Evolutionary conservation across 2,113 vertebrate genomes (phyloP).

Genomic region (Syrrhaptes paradoxus): DNA sequence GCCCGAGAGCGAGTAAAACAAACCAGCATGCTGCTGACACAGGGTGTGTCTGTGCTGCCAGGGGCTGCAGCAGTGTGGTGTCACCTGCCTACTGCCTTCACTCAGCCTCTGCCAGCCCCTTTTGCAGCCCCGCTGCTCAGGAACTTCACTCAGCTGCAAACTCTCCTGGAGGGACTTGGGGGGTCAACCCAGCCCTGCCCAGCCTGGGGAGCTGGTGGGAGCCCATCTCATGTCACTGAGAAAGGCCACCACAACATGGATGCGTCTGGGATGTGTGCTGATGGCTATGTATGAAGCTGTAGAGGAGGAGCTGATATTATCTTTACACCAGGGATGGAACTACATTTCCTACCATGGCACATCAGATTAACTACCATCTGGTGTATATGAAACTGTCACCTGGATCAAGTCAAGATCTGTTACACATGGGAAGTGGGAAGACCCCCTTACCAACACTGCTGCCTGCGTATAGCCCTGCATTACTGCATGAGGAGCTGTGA

Average conservation of each 20-base stretch:
- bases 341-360: background rate
- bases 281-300: background rate
- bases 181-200: background rate
- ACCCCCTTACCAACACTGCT: background rate
- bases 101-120: background rate
- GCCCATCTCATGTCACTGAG: background rate
- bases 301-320: background rate
- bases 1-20: background rate
- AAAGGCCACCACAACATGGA: too few species aligned
- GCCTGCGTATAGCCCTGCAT: background rate
- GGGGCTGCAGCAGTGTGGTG: background rate
- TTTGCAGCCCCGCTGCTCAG: background rate
- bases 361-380: background rate
- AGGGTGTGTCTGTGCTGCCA: background rate
- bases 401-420: background rate
- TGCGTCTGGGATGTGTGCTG: too few species aligned
- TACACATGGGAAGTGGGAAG: background rate
- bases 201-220: background rate
- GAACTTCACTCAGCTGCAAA: background rate
- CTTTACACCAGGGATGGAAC: background rate
- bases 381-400: background rate
- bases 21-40: background rate
- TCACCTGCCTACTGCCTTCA: background rate
- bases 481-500: background rate
- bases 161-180: accelerated